phyloP scores from a whole-genome alignment of 2,797 vertebrate species.

The Muscicapa striata region DNA sequence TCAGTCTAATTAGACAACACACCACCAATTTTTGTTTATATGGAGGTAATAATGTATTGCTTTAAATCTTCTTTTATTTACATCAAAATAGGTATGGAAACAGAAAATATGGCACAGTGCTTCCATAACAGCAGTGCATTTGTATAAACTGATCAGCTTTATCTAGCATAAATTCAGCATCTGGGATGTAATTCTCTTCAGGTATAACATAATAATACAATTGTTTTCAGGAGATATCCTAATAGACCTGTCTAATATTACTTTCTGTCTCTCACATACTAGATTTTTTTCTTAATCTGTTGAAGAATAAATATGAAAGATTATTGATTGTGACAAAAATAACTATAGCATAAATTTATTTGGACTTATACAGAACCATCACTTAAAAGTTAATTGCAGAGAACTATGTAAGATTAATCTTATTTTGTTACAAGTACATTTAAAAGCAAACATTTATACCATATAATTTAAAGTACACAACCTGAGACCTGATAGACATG shows the following conservation, averaged over 20 bases:
- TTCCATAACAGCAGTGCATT: background rate
- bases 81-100: background rate
- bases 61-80: background rate
- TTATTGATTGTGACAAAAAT: background rate
- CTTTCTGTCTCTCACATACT: background rate
- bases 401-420: background rate
- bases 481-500: background rate
- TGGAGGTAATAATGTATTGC: background rate
- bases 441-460: background rate
- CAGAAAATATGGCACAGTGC: background rate
- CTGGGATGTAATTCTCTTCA: background rate
- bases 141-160: background rate
- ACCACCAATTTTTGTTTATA: background rate
- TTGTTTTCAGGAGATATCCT: background rate
- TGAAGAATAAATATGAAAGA: background rate
- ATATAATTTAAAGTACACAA: background rate
- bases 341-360: background rate
- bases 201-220: background rate
- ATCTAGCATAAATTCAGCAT: background rate
- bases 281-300: background rate
- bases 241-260: background rate
- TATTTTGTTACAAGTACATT: background rate
- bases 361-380: background rate
- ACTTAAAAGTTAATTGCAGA: background rate
- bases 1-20: background rate